These are phyloP conservation scores for Crenuchus spilurus DNA, from an alignment of 2,797 vertebrate genomes.

Conservation along the genomic window DNA sequence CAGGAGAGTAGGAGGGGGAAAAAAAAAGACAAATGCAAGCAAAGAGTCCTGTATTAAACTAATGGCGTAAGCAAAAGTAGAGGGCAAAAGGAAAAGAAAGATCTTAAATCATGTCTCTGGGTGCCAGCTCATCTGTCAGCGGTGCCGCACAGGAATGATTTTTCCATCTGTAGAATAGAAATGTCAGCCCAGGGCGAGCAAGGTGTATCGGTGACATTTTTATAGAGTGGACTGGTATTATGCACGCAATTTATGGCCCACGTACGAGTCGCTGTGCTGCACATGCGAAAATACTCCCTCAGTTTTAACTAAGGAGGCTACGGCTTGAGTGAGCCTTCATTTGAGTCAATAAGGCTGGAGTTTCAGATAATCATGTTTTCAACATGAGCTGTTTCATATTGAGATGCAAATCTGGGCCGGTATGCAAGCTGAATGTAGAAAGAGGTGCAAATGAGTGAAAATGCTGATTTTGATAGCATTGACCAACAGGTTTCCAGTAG, in stretches of 20 bases:
- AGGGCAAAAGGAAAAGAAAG: slow-evolving; percentile 56
- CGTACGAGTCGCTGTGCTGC: slow-evolving; percentile 12
- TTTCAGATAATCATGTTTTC: slow-evolving; percentile 1
- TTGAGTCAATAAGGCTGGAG: background rate
- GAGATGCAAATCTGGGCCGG: background rate
- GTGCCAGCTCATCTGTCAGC: slow-evolving; percentile 61
- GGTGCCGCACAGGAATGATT: slow-evolving; percentile 54
- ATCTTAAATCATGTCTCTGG: slow-evolving; percentile 60
- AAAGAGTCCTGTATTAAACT: slow-evolving; percentile 58
- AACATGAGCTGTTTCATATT: background rate
- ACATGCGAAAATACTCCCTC: slow-evolving; percentile 23
- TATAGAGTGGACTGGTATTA: slow-evolving; percentile 58
- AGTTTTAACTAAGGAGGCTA: background rate
- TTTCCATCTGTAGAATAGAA: slow-evolving; percentile 63
- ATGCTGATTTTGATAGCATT: background rate
- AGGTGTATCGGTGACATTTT: slow-evolving; percentile 61
- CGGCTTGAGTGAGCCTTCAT: background rate
- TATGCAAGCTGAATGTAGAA: background rate
- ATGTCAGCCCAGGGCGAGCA: slow-evolving; percentile 57
- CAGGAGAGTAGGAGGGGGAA: slow-evolving; percentile 16
- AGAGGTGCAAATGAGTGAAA: background rate
- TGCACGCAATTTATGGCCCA: slow-evolving; percentile 52
- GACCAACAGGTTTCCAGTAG: slow-evolving; percentile 11
- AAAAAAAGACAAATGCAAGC: slow-evolving; percentile 56
- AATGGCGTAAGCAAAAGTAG: slow-evolving; percentile 60